Evolutionary conservation across 2,797 vertebrate species (phyloP).

Genomic region (Nyctalus aviator): DNA sequence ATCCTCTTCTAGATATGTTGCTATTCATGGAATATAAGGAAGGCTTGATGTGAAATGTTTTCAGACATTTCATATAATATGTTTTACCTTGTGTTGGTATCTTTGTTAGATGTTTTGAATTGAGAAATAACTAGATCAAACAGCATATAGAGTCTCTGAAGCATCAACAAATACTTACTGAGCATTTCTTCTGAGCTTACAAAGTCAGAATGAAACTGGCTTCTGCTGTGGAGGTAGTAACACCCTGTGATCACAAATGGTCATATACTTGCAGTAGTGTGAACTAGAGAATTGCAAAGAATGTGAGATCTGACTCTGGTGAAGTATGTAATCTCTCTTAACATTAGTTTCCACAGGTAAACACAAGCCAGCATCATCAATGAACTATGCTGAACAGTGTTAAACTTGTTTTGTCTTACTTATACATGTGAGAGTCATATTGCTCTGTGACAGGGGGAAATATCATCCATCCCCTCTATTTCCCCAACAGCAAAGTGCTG

Average conservation of each 20-base stretch:
- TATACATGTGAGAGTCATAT: background rate
- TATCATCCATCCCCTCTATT: background rate
- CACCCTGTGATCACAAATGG: background rate
- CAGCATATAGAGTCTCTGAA: background rate
- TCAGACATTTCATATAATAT: background rate
- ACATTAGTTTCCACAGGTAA: background rate
- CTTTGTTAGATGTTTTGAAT: background rate
- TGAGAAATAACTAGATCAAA: background rate
- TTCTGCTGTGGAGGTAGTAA: background rate
- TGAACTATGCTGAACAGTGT: background rate
- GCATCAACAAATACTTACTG: background rate
- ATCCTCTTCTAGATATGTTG: background rate
- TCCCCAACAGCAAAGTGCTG: background rate
- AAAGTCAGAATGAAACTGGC: background rate
- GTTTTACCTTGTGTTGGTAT: background rate
- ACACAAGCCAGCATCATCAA: background rate
- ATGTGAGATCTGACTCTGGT: background rate
- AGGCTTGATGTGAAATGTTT: background rate
- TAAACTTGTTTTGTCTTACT: background rate
- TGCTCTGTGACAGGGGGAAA: background rate
- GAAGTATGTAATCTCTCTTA: background rate
- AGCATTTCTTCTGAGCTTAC: background rate
- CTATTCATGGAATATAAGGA: background rate
- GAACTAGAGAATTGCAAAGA: background rate
- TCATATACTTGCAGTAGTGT: background rate